Evolutionary conservation across 2,888 invertebrate species (phyloP).

Genomic region (Andricus quercusramuli): DNA sequence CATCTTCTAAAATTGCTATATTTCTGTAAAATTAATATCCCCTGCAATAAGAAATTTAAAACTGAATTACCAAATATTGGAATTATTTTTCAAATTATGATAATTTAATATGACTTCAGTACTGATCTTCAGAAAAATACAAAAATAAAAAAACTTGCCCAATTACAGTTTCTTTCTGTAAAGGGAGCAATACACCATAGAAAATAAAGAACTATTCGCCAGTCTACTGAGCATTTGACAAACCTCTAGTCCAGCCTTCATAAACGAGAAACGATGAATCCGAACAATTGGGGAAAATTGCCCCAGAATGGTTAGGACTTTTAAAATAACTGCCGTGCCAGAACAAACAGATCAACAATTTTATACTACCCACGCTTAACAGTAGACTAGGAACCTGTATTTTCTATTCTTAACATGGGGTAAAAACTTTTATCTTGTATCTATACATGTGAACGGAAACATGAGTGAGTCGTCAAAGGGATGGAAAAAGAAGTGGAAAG

Average conservation of each 20-base stretch:
- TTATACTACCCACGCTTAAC: conserved; percentile 37
- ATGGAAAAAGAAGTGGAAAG: too few species aligned
- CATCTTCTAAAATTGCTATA: too few species aligned
- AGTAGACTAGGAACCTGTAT: conserved; percentile 14
- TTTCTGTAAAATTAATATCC: too few species aligned
- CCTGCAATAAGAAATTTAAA: too few species aligned
- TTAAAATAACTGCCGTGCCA: conserved; percentile 60
- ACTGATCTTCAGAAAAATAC: too few species aligned
- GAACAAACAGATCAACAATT: conserved; percentile 59
- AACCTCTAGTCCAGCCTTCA: neutral
- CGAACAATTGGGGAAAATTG: conserved; percentile 54
- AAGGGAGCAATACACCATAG: neutral
- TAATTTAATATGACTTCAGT: too few species aligned
- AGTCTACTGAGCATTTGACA: neutral
- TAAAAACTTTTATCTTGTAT: neutral
- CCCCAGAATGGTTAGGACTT: conserved; percentile 38
- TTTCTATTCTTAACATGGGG: neutral
- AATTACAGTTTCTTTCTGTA: neutral
- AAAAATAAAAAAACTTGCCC: neutral
- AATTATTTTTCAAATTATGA: too few species aligned
- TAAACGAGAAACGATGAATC: conserved; percentile 21
- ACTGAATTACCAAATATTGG: too few species aligned
- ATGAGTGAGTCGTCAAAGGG: neutral
- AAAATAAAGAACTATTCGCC: neutral
- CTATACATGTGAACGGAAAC: neutral